Conservation (phyloP, 30 jellyfish, hydroid and myxozoan species). For the Aurelia sp. region DNA sequence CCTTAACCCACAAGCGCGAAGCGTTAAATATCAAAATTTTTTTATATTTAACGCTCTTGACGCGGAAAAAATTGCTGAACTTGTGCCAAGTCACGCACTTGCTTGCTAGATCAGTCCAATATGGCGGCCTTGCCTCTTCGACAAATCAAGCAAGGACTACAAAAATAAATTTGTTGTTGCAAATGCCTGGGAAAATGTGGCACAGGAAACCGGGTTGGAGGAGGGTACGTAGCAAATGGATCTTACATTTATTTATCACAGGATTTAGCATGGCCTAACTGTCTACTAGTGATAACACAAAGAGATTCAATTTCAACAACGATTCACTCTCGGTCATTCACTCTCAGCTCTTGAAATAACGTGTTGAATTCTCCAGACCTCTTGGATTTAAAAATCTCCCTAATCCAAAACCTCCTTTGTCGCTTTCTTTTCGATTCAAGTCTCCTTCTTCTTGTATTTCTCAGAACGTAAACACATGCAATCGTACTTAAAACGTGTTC, state of each 20-base stretch:
- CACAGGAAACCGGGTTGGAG: slow-evolving; percentile 19
- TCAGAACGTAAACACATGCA: not conserved
- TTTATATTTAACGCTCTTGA: too few relatives aligned
- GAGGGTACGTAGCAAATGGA: slow-evolving; percentile 4
- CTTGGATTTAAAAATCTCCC: slow-evolving; percentile 10
- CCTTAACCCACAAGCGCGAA: too few relatives aligned
- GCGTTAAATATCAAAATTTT: too few relatives aligned
- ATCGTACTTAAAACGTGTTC: slow-evolving; percentile 23
- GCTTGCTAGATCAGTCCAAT: not conserved
- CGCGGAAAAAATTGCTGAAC: too few relatives aligned
- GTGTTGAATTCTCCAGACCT: slow-evolving; percentile 16
- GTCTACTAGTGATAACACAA: not conserved
- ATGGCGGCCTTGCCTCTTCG: slow-evolving; percentile 44
- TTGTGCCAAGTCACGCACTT: too few relatives aligned
- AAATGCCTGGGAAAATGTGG: slow-evolving; percentile 49
- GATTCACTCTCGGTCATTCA: slow-evolving; percentile 13
- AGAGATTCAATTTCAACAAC: not conserved
- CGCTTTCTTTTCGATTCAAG: not conserved
- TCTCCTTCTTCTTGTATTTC: slow-evolving; percentile 12
- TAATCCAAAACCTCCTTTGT: slow-evolving; percentile 6
- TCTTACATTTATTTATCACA: not conserved
- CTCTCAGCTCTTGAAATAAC: slow-evolving; percentile 16
- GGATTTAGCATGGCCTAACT: not conserved
- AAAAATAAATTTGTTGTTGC: slow-evolving; percentile 30
- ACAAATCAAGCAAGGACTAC: slow-evolving; percentile 35